These are phyloP conservation scores for Perca flavescens DNA, from an alignment of 2,113 vertebrate genomes.

Conservation along the genomic window DNA sequence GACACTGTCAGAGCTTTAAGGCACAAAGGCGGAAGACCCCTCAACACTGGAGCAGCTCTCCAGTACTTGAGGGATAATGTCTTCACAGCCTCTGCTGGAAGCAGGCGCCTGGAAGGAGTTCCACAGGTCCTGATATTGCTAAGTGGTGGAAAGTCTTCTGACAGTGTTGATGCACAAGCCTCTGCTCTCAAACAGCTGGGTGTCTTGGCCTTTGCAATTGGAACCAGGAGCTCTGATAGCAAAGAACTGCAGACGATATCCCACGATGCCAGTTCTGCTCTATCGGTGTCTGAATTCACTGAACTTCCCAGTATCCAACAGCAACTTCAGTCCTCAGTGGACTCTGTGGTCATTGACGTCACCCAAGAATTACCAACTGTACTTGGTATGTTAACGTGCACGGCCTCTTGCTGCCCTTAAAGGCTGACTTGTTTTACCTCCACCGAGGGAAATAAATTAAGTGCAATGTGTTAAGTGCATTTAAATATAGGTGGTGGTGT, in stretches of 20 bases:
- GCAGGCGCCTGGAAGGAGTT: slow-evolving; percentile 85
- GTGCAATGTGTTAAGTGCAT: not conserved
- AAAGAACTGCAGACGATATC: slow-evolving; percentile 48
- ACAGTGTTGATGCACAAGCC: slow-evolving; percentile 54
- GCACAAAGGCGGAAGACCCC: slow-evolving; percentile 69
- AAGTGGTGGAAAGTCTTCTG: slow-evolving; percentile 61
- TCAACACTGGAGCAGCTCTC: slow-evolving; percentile 86
- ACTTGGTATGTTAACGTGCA: slow-evolving; percentile 45
- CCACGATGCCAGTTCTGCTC: not conserved
- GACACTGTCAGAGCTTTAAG: slow-evolving; percentile 46
- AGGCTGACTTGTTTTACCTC: not conserved
- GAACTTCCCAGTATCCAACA: slow-evolving; percentile 68
- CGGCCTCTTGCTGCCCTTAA: not conserved
- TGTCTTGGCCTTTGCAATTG: slow-evolving; percentile 37
- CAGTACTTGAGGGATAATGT: slow-evolving; percentile 80
- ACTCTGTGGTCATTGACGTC: slow-evolving; percentile 16
- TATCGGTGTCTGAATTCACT: slow-evolving; percentile 72
- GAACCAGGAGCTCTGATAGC: slow-evolving; percentile 1
- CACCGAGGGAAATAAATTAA: not conserved
- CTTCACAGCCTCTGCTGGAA: slow-evolving; percentile 86
- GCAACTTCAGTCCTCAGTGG: slow-evolving; percentile 38
- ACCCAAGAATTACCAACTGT: slow-evolving; percentile 32
- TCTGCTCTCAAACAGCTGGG: slow-evolving; percentile 62
- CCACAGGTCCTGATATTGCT: slow-evolving; percentile 83
- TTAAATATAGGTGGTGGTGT: not conserved